Base-by-base conservation (phyloP, 2,113 vertebrate species). In the Mesocricetus auratus region DNA sequence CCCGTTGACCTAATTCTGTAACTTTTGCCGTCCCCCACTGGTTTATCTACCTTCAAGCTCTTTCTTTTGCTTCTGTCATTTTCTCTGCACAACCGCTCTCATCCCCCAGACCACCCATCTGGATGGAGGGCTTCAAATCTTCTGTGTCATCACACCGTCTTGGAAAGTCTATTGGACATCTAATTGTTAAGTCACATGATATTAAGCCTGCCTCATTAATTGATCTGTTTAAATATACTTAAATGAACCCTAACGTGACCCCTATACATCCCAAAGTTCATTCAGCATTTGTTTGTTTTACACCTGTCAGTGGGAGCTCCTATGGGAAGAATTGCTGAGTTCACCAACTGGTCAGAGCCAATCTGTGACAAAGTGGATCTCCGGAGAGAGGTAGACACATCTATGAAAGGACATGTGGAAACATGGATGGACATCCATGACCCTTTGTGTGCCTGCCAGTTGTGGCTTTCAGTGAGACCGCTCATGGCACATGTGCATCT, bases 91-190 rank as follows among this genome's bases (percentile, higher is more conserved):
- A 98, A 96, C 94, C 97, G 79, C 56, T 94, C 79, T 66, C 75
- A 15, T 94, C 93, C 93, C 93, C 91, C 58, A 97, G 98, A 98
- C 98, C 98, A 98, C 98, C 97, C 98, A 98, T 73, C n/a, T 97
- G 92, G 60, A 96, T 24, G 75, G 74, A 39, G 97, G 73, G 31
- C 56, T 93, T 97, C 95, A 66, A 91, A 26, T 29, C 90, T 95
- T 95, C 33, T 68, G 91, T n/a, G 85, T 29, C 21, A 66, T 89
- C 62, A 10, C 74, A 79, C 12, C 56, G 36, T 79, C 90, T 89
- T 93, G 94, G 50, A 81, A 95, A 66, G 11, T 86, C 1, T 13
- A 93, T 86, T 60, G 60, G 4, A 66, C 75, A n/a, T 78, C 98
- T 97, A 97, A 97, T 97, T 96, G 75, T 68, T 96, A 95, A 95